These are phyloP conservation scores for Hucho hucho DNA, from an alignment of 2,113 vertebrate genomes.

Conservation along the genomic window DNA sequence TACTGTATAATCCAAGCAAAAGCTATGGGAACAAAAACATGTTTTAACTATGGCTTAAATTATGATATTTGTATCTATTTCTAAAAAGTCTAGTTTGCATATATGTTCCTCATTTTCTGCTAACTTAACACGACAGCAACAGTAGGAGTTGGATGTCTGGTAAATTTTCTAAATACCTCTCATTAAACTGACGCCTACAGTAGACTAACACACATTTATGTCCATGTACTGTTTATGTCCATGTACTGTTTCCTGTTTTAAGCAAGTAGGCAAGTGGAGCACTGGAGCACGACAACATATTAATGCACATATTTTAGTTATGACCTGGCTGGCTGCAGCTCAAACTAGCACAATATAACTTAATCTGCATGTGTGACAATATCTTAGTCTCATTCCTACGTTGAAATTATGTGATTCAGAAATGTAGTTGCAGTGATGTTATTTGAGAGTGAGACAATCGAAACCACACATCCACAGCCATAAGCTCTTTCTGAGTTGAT, in stretches of 20 bases:
- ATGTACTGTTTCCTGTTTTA: slow-evolving; percentile 33
- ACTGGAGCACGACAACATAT: slow-evolving; percentile 35
- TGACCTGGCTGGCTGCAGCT: neutral
- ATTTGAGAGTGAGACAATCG: too few species aligned
- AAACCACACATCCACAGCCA: too few species aligned
- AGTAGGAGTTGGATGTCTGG: neutral
- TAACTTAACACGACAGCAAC: neutral
- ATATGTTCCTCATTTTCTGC: neutral
- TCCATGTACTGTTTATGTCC: slow-evolving; percentile 31
- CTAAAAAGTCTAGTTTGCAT: too few species aligned
- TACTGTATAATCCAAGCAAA: too few species aligned
- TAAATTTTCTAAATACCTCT: neutral
- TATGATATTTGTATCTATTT: too few species aligned
- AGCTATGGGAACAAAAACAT: too few species aligned
- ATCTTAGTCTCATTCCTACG: too few species aligned
- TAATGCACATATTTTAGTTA: neutral
- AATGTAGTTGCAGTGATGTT: too few species aligned
- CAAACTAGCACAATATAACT: neutral
- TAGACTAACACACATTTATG: slow-evolving; percentile 46
- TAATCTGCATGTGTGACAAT: neutral
- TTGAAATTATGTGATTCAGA: neutral
- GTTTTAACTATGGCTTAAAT: neutral
- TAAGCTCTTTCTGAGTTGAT: too few species aligned
- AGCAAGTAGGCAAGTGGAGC: too few species aligned
- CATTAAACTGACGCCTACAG: neutral